Conservation (phyloP, 2,888 invertebrate species). For the Drosophila algonquin region DNA sequence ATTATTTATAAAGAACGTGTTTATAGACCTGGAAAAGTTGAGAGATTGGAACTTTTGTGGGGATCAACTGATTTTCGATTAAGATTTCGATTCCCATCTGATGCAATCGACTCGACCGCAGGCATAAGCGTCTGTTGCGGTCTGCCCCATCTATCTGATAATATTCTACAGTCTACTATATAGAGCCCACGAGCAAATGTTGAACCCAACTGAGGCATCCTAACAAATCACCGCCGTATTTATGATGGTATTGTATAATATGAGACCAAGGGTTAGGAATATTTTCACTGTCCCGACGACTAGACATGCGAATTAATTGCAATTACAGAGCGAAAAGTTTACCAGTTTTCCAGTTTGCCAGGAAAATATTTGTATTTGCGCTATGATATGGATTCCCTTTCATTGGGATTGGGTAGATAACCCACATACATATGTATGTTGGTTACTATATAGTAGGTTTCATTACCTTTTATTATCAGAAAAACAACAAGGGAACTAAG, state of each 20-base stretch:
- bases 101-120: constrained; percentile 56
- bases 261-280: neutral
- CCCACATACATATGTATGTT: constrained; percentile 1
- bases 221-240: constrained; percentile 33
- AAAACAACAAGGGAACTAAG: constrained; percentile 59
- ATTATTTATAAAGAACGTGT: constrained; percentile 51
- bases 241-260: constrained; percentile 51
- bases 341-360: too few relatives aligned
- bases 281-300: constrained; percentile 5
- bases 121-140: constrained; percentile 55
- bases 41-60: constrained; percentile 5
- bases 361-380: neutral
- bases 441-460: constrained; percentile 27
- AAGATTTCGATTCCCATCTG: constrained; percentile 52
- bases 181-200: constrained; percentile 9
- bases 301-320: constrained; percentile 3
- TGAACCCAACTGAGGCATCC: constrained; percentile 31
- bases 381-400: constrained; percentile 15
- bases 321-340: neutral
- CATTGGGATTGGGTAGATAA: constrained; percentile 12
- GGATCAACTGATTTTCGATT: constrained; percentile 46
- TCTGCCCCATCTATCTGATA: constrained; percentile 58
- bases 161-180: neutral
- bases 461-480: constrained; percentile 61
- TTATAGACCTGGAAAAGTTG: constrained; percentile 33